Evolutionary conservation across 2,888 invertebrate species (phyloP), one percentile per base, ranked within the genome.

Genomic region (Rhamphomyia laevipes): DNA sequence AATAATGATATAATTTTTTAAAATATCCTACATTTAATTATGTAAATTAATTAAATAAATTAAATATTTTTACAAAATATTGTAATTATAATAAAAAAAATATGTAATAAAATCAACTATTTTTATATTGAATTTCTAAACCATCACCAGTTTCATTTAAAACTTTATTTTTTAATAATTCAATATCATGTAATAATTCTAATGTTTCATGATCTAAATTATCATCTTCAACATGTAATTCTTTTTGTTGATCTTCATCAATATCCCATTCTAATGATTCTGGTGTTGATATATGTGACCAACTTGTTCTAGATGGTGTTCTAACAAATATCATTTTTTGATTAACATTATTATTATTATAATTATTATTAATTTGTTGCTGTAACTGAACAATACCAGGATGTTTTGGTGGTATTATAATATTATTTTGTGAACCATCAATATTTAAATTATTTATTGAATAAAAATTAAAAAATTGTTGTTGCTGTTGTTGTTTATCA

Each of bases 241-340:
- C 66, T 1, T 63, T 61, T 47, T 67, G 65, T 48, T 69, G 67
- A 44, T 73, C 68, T 17, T 68, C 74, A 45, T 78, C 77, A 4
- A 78, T 74, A 61, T 82, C 82, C 82, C 82, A 82, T 65, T 82
- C 82, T 43, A 82, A 68, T 3, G 82, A 82, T 59, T 81, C 78
- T 6, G 79, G 80, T 10, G 80, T 81, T 2, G 79, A 78, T 38
- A 77, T 76, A 56, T 77, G 71, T 1, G 80, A 80, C 77, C 78
- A 79, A 53, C 74, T 75, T 11, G 73, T 67, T 41, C 64, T 65
- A 17, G 67, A 64, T 58, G 60, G 71, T 60, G 61, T 72, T 64
- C 68, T 61, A 35, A 65, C 62, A 45, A 63, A 59, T 21, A 12
- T 47, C 27, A 17, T 47, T 3, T 30, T 16, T 11, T 17, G 17